These are phyloP conservation scores for Norana najaformis DNA, from an alignment of 2,888 invertebrate species.

Conservation along the genomic window DNA sequence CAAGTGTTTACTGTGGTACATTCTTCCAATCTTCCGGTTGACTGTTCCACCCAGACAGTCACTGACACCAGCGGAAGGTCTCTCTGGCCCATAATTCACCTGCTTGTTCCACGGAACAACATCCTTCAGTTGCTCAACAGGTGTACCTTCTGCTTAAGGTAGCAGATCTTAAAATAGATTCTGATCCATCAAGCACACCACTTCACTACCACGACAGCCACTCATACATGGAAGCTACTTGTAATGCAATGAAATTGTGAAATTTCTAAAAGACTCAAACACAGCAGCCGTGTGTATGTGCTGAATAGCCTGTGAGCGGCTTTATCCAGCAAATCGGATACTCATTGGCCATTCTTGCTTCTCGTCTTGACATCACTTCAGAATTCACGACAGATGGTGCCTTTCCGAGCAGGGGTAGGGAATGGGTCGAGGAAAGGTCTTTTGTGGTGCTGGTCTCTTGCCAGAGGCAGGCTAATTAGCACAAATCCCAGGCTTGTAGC, in stretches of 20 bases:
- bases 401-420: neutral
- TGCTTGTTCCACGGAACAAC: neutral
- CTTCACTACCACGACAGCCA: too few relatives aligned
- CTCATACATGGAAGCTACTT: neutral
- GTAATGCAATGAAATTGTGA: neutral
- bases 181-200: neutral
- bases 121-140: neutral
- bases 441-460: neutral
- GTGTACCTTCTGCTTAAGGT: neutral
- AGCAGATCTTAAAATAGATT: neutral
- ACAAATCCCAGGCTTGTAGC: constrained; percentile 3
- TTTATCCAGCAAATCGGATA: neutral
- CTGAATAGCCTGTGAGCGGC: neutral
- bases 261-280: neutral
- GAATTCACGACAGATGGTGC: neutral
- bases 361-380: constrained; percentile 13
- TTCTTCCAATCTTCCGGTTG: too few relatives aligned
- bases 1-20: neutral
- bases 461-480: neutral
- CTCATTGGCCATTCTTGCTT: neutral
- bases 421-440: neutral
- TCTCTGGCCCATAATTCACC: neutral
- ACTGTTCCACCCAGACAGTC: neutral
- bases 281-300: neutral
- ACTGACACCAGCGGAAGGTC: neutral